Evolutionary conservation across 2,113 vertebrate genomes (phyloP), one percentile per base, ranked within the genome.

Genomic region (Trichechus manatus): DNA sequence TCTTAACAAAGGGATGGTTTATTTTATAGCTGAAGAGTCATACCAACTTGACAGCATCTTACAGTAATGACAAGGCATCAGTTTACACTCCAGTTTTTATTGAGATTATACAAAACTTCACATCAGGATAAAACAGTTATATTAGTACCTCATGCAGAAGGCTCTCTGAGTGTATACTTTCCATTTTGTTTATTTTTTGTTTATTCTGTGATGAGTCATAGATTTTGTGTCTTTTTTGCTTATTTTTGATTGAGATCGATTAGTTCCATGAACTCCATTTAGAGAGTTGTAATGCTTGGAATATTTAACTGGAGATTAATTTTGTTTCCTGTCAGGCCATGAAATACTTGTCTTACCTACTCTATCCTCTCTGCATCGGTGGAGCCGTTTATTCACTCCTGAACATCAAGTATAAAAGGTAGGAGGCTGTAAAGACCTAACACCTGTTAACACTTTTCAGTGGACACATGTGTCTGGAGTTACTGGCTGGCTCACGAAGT

Each of bases 371-470:
- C 93, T 99, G 99, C 91, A 97, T 99, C 81, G 99, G 99, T 72
- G 99, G 99, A 53, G 99, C 99, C 14, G 94, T 98, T 96, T 99
- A 99, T 97, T 99, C 99, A 0, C 98, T 99, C 96, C 98, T 99
- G 95, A 99, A 99, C 96, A 98, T 99, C 96, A 99, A 99, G 74
- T 99, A 99, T 81, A 99, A 99, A 98, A 99, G 99, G 99, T 99
- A 98, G 83, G 87, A 15, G 86, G 96, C n/a, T 90, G n/a, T 77
- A 59, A 80, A 74, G 74, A 33, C 9, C 1, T 61, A 6, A n/a
- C 31, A 5, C 25, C 56, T 81, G 64, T 36, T 8, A 1, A 1
- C 0, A 17, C 23, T 63, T 25, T 42, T 36, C 6, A 5, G 5
- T 61, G 56, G n/a, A 22, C 31, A 27, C 17, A 83, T 25, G 15